Evolutionary conservation across 2,888 invertebrate genomes (phyloP).

Genomic region (Toxonevra muliebris): DNA sequence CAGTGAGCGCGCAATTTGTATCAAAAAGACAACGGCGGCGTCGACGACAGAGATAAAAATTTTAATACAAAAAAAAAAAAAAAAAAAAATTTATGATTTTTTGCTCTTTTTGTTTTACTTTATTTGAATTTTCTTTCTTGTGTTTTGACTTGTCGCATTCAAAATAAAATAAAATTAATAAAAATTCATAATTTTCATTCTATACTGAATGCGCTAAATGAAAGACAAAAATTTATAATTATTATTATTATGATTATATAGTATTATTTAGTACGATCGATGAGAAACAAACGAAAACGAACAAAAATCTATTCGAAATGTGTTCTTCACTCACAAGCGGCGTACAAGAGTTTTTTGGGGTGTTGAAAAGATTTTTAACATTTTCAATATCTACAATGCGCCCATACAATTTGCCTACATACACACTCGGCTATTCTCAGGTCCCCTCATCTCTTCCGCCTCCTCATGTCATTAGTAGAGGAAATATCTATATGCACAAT

Average conservation of each 20-base stretch:
- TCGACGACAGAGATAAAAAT: too few relatives aligned
- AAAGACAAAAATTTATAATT: slow-evolving; percentile 9
- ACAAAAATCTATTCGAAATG: slow-evolving; percentile 25
- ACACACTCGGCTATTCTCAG: too few relatives aligned
- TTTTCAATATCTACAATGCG: slow-evolving; percentile 7
- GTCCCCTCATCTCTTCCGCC: too few relatives aligned
- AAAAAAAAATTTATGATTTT: background rate
- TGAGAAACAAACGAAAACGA: slow-evolving; percentile 21
- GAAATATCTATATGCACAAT: too few relatives aligned
- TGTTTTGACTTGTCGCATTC: slow-evolving; percentile 7
- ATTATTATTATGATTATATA: too few relatives aligned
- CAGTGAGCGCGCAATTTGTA: slow-evolving; percentile 38
- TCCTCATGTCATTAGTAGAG: too few relatives aligned
- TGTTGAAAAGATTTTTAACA: slow-evolving; percentile 26
- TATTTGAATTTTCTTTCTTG: slow-evolving; percentile 12
- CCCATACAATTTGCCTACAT: too few relatives aligned
- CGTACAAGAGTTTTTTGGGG: slow-evolving; percentile 10
- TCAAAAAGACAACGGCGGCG: slow-evolving; percentile 39
- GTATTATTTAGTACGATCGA: slow-evolving; percentile 9
- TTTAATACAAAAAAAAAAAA: slow-evolving; percentile 48
- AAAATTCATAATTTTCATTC: slow-evolving; percentile 13
- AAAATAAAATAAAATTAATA: slow-evolving; percentile 22
- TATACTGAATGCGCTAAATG: slow-evolving; percentile 7
- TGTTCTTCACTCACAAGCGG: slow-evolving; percentile 19
- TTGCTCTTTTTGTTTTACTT: background rate